Percentiles rank a stretch among this genome's conserved stretches.
Evolutionary conservation across 2,797 vertebrate genomes (phyloP).

Genomic region (Xerus rutilus): DNA sequence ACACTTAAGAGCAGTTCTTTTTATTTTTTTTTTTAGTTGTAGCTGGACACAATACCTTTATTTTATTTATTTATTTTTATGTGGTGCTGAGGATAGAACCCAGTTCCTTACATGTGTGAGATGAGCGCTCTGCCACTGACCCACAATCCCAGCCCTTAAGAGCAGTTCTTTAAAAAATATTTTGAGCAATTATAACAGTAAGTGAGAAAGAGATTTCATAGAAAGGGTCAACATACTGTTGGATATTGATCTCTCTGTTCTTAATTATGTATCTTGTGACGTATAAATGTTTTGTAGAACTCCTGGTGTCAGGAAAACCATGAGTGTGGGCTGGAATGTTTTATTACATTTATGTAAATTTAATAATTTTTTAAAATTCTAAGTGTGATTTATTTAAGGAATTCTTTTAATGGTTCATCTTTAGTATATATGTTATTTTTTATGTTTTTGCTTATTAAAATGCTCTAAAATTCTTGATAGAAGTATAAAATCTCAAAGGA

Average conservation of each 20-base stretch:
- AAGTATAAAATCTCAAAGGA: conserved; percentile 38
- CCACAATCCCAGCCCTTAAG: too few relatives aligned
- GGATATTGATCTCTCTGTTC: neutral
- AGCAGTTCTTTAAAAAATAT: neutral
- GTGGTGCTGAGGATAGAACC: too few relatives aligned
- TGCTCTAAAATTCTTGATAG: conserved; percentile 20
- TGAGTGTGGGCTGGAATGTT: conserved; percentile 19
- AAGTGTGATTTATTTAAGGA: neutral
- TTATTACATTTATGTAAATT: conserved; percentile 33
- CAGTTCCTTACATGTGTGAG: too few relatives aligned
- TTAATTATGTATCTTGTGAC: conserved; percentile 35
- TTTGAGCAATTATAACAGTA: neutral
- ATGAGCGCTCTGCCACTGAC: too few relatives aligned
- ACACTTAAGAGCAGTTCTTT: too few relatives aligned
- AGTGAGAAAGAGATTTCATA: neutral
- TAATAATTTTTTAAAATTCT: conserved; percentile 37
- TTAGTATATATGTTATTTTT: neutral
- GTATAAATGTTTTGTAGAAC: conserved; percentile 43
- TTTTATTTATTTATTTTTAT: too few relatives aligned
- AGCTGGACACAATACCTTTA: too few relatives aligned
- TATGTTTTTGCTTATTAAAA: conserved; percentile 19
- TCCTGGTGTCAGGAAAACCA: conserved; percentile 26
- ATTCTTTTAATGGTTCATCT: conserved; percentile 26
- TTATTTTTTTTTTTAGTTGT: too few relatives aligned
- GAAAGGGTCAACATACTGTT: neutral